Evolutionary conservation across 1,140 invertebrate genomes (phyloP).

Genomic region (Diorhabda carinulata): DNA sequence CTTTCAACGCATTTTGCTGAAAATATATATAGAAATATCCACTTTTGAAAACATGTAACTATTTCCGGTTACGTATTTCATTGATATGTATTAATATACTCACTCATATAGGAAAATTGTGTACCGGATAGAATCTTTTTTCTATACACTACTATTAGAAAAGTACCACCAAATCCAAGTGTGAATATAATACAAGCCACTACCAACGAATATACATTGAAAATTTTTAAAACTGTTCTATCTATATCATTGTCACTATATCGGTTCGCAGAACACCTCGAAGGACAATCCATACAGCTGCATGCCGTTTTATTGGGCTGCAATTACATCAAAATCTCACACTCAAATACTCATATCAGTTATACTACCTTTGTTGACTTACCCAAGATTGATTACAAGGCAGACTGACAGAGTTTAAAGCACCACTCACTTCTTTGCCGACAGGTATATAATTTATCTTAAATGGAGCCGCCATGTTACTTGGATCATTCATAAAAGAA

Average conservation of each 20-base stretch:
- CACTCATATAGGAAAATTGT: too few relatives aligned
- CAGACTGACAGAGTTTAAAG: slow-evolving; percentile 53
- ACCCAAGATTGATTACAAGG: slow-evolving; percentile 59
- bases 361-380: slow-evolving; percentile 25
- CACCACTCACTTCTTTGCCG: slow-evolving; percentile 44
- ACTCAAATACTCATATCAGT: too few relatives aligned
- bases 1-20: neutral
- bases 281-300: slow-evolving; percentile 73
- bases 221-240: slow-evolving; percentile 42
- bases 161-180: neutral
- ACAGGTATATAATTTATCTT: slow-evolving; percentile 57
- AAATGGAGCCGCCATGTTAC: slow-evolving; percentile 62
- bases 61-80: too few relatives aligned
- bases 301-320: slow-evolving; percentile 57
- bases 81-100: too few relatives aligned
- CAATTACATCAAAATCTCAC: slow-evolving; percentile 4
- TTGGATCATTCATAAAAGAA: slow-evolving; percentile 24
- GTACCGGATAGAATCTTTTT: too few relatives aligned
- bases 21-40: neutral
- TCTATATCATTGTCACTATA: slow-evolving; percentile 46
- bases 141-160: neutral
- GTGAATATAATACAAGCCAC: slow-evolving; percentile 44
- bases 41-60: too few relatives aligned
- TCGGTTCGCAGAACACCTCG: slow-evolving; percentile 56
- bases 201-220: slow-evolving; percentile 46